Evolutionary conservation across 2,888 invertebrate species (phyloP).

Genomic region (Eilema sororculum): DNA sequence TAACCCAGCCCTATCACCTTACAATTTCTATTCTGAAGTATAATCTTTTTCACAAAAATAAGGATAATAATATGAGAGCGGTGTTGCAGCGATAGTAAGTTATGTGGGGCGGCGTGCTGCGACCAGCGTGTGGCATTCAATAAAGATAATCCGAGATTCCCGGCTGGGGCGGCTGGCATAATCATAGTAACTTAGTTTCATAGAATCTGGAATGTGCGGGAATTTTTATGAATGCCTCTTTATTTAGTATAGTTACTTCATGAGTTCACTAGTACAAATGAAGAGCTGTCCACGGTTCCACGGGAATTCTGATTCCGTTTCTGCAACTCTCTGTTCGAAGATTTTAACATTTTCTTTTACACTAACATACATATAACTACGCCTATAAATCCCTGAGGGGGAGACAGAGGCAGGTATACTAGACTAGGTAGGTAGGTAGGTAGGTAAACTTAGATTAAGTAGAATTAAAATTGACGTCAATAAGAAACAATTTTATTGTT

Average conservation of each 20-base stretch:
- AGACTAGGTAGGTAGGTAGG: no score
- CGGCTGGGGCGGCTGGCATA: constrained; percentile 31
- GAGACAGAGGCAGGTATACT: no score
- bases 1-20: background rate
- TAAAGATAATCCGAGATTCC: constrained; percentile 80
- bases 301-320: no score
- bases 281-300: no score
- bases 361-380: no score
- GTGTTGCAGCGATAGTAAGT: constrained; percentile 50
- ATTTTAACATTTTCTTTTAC: no score
- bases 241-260: constrained; percentile 8
- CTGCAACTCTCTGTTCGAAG: no score
- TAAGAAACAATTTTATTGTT: no score
- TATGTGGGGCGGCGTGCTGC: constrained; percentile 66
- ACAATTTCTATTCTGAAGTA: constrained; percentile 35
- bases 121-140: constrained; percentile 83
- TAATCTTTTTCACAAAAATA: constrained; percentile 45
- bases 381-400: no score
- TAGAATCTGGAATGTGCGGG: constrained; percentile 21
- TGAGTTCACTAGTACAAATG: background rate
- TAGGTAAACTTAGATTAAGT: no score
- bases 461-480: no score
- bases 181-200: constrained; percentile 37
- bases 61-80: constrained; percentile 42
- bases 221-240: constrained; percentile 2